Percentiles rank a stretch among this genome's conserved stretches.
Evolutionary conservation across 2,113 vertebrate species (phyloP).

Genomic region (Plecotus auritus): DNA sequence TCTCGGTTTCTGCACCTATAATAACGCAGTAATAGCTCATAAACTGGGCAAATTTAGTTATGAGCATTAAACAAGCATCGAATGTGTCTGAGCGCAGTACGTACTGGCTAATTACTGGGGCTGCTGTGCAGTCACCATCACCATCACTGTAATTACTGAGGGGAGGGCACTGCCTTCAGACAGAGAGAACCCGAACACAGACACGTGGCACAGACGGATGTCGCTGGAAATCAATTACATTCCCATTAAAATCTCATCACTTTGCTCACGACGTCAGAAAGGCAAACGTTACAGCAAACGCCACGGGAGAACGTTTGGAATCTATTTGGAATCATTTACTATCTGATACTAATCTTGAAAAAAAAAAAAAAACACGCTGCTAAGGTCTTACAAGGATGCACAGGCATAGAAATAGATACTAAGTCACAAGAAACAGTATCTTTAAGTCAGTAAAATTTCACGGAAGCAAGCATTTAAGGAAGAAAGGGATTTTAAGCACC

Average conservation of each 20-base stretch:
- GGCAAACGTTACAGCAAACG: background rate
- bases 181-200: background rate
- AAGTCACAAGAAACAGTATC: background rate
- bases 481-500: background rate
- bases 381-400: background rate
- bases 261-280: background rate
- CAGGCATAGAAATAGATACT: background rate
- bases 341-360: background rate
- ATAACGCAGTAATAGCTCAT: background rate
- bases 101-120: background rate
- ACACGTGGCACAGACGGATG: background rate
- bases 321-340: background rate
- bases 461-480: background rate
- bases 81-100: background rate
- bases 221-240: background rate
- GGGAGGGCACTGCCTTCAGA: background rate
- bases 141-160: background rate
- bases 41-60: background rate
- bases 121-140: background rate
- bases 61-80: background rate
- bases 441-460: background rate
- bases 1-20: background rate
- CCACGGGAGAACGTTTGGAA: background rate
- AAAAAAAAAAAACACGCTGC: background rate
- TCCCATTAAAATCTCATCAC: background rate